Conservation (phyloP, 2,888 invertebrate species). For the Leucophenga montana region DNA sequence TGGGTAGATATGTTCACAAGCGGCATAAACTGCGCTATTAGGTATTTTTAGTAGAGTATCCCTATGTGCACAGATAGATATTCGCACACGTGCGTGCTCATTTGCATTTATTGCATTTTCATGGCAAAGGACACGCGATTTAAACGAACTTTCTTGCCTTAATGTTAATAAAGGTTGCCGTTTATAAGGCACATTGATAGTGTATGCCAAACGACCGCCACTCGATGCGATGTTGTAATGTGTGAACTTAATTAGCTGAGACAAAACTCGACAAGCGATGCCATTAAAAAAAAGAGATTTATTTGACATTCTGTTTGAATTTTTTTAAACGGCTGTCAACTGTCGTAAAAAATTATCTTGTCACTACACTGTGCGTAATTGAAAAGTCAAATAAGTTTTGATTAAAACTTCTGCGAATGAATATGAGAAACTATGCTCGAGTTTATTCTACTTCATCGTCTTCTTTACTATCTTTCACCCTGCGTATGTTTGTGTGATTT, state of each 20-base stretch:
- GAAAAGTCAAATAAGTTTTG: conserved; percentile 47
- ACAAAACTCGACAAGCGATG: not conserved
- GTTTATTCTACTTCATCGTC: too few species aligned
- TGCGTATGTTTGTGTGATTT: not conserved
- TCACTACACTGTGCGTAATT: conserved; percentile 10
- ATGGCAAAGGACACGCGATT: conserved; percentile 22
- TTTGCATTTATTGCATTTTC: conserved; percentile 21
- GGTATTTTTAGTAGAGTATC: not conserved
- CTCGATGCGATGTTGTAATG: not conserved
- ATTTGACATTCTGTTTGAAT: not conserved
- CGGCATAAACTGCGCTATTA: conserved; percentile 6
- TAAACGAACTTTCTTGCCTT: conserved; percentile 7
- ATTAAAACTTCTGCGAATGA: conserved; percentile 52
- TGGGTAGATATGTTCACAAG: not conserved
- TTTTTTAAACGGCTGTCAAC: too few species aligned
- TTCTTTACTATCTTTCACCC: too few species aligned
- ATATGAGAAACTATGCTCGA: too few species aligned
- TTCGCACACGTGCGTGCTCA: not conserved
- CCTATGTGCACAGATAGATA: conserved; percentile 9
- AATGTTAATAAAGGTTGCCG: not conserved
- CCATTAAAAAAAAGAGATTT: not conserved
- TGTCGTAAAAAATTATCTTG: conserved; percentile 6
- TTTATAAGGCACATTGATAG: conserved; percentile 15
- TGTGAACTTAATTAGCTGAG: conserved; percentile 25
- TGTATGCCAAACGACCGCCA: not conserved